Evolutionary conservation across 1,140 invertebrate genomes (phyloP), one percentile per base, ranked within the genome.

Genomic region (Drosophila melanica): DNA sequence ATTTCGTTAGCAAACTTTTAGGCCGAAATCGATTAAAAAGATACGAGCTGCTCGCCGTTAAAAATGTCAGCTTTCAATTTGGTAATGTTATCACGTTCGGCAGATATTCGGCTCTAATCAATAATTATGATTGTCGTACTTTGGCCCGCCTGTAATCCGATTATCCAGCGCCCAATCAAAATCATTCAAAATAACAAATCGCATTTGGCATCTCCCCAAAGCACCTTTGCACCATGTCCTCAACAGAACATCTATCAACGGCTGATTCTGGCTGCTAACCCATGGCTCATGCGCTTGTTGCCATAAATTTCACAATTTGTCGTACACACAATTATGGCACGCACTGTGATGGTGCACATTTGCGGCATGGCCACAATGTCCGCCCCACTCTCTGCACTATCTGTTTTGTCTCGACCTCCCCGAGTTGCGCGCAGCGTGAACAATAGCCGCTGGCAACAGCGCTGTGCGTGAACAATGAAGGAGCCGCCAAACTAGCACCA

Each of bases 401-500:
- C 39, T 20, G 10, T 45, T 35, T 12, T 54, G 9, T 37, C 39
- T 23, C 18, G n/a, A 4, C 23, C 27, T 7, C n/a, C 55, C 9
- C 2, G 8, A 9, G 5, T 4, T 2, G 27, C 45, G 33, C 20
- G 14, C 45, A 62, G 45, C 54, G 63, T 59, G 59, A 75, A 76
- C 59, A 73, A 79, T 42, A 50, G 59, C 81, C 82, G 55, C 75
- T 69, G 69, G 78, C 75, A 66, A 69, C 70, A 37, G 9, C 30
- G 4, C n/a, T 14, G 39, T 41, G 30, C 50, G 67, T 65, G 55
- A 70, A 87, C 79, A 86, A 87, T 79, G 70, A 62, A 70, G 75
- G 51, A 75, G 78, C 75, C 84, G 69, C 79, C 75, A 74, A 81
- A 81, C 81, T 86, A 81, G 81, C 79, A 80, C 84, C 82, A 89